Base-by-base conservation (phyloP, 2,113 vertebrate species). In the Natator depressus region DNA sequence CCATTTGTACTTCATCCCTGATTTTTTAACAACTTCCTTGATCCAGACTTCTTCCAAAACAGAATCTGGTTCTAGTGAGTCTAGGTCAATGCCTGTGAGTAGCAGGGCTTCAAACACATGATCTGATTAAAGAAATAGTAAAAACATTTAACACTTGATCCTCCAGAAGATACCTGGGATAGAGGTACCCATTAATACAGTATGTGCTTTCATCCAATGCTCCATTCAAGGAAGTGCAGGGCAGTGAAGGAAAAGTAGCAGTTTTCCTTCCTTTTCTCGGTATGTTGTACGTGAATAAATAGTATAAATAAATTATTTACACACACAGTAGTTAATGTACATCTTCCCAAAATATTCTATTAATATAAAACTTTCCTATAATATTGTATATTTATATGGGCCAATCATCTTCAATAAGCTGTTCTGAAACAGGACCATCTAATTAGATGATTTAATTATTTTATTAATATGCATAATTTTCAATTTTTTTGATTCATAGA, bases 1-100 rank as follows among this genome's bases (percentile, higher is more conserved):
- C 95, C 98, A 99, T 89, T 96, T 98, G 96, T 98, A 98, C 94
- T 99, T 99, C 99, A 99, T 99, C 50, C 99, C 99, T 1, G 98
- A 98, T 46, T 98, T 99, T 59, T 98, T 99, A 96, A 99, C 95
- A 49, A 98, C 98, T 94, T 99, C 98, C 95, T 99, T 99, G 83
- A 99, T 98, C 97, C 98, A 99, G 24, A 93, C 76, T 91, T 99
- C 98, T 53, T 95, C 78, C 87, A 99, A 98, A 79, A 97, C 31
- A 1, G 98, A 98, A 85, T 98, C 96, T 29, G 97, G 98, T 80
- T 99, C 98, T 38, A 99, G 87, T 13, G 98, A 97, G 80, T 99
- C 97, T 81, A 99, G 27, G 82, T 99, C 96, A 83, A 98, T 0
- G 0, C 97, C 31, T 8, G 99, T 99, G 97, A 99, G 98, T 4